Evolutionary conservation across 2,888 invertebrate species (phyloP).

Genomic region (Neuroscelio doddi): DNA sequence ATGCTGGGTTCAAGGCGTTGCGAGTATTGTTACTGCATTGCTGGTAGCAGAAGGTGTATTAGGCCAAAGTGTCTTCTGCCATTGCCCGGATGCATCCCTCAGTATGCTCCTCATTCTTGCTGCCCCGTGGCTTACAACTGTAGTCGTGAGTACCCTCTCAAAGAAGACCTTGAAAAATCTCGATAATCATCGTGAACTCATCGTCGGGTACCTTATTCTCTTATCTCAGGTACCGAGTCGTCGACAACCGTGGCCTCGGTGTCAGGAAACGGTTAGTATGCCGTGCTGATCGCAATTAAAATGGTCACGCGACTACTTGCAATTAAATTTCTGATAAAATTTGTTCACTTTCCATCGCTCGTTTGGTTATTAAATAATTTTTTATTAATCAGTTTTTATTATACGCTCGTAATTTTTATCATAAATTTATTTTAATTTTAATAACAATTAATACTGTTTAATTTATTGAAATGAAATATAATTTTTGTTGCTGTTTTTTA

Average conservation of each 20-base stretch:
- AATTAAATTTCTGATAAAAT: not conserved
- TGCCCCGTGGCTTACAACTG: constrained; percentile 89
- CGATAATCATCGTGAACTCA: constrained; percentile 22
- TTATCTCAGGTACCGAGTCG: constrained; percentile 49
- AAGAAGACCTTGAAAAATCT: constrained; percentile 22
- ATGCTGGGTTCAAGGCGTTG: constrained; percentile 86
- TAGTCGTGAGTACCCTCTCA: constrained; percentile 61
- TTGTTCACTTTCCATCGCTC: not conserved
- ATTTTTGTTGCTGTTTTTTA: too few species aligned
- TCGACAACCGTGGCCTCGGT: constrained; percentile 57
- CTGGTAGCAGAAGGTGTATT: constrained; percentile 77
- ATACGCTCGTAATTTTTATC: not conserved
- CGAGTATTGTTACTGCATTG: constrained; percentile 89
- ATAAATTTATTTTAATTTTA: not conserved
- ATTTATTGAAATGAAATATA: too few species aligned
- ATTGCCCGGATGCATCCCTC: constrained; percentile 80
- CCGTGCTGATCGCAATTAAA: constrained; percentile 4
- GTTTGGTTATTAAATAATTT: constrained; percentile 1
- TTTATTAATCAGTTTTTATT: not conserved
- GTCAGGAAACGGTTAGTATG: constrained; percentile 59
- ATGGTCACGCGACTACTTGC: constrained; percentile 4
- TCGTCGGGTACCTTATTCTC: constrained; percentile 20
- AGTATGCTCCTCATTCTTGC: constrained; percentile 79
- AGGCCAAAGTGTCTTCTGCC: constrained; percentile 86
- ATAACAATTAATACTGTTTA: too few species aligned